Evolutionary conservation across 2,888 invertebrate genomes (phyloP).

Genomic region (Gortyna flavago): DNA sequence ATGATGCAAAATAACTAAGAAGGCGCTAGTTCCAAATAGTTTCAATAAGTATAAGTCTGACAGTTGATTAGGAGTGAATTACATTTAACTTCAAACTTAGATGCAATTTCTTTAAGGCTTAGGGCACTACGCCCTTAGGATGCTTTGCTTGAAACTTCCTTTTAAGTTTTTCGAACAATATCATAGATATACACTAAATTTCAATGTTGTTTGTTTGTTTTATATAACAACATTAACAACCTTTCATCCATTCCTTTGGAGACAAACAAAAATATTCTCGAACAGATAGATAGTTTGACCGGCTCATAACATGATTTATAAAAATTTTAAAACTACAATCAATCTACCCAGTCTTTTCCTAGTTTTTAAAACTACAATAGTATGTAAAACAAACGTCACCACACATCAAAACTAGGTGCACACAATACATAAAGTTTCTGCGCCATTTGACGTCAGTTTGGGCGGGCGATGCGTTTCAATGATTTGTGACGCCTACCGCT

Average conservation of each 20-base stretch:
- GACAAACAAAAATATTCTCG: not conserved
- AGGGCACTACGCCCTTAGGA: not conserved
- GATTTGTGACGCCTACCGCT: constrained; percentile 71
- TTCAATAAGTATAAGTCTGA: not conserved
- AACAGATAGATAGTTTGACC: not conserved
- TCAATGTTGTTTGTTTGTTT: not conserved
- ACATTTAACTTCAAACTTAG: not conserved
- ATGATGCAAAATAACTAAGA: not conserved
- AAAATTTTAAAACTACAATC: constrained; percentile 31
- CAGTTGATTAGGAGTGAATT: not conserved
- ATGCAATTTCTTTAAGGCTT: not conserved
- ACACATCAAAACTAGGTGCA: constrained; percentile 58
- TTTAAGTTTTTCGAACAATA: not conserved
- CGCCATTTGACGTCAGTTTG: constrained; percentile 74
- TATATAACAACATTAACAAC: too few species aligned
- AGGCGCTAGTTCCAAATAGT: not conserved
- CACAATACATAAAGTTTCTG: constrained; percentile 66
- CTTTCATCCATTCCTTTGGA: not conserved
- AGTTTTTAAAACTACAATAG: constrained; percentile 41
- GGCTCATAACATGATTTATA: not conserved
- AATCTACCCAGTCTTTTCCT: not conserved
- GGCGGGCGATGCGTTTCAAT: constrained; percentile 70
- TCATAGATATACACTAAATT: not conserved
- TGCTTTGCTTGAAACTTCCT: not conserved
- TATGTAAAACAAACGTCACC: constrained; percentile 53